A percentile compares a stretch with the other conserved stretches of the same genome.
Evolutionary conservation across 1,140 invertebrate genomes (phyloP).

Genomic region (Caerostris extrusa): DNA sequence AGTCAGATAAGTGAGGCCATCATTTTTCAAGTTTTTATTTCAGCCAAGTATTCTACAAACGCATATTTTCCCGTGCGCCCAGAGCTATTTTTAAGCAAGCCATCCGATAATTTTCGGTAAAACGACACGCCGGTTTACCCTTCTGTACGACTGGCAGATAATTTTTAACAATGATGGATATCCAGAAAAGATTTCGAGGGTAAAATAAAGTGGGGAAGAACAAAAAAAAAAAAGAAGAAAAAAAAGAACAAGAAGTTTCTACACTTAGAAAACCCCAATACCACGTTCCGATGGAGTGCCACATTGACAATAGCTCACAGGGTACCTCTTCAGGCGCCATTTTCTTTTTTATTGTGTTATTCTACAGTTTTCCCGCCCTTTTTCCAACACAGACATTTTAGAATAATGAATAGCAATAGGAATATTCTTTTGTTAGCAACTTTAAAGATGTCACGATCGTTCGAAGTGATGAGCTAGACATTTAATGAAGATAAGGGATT

Average conservation of each 20-base stretch:
- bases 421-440: slow-evolving; percentile 29
- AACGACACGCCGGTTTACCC: slow-evolving; percentile 1
- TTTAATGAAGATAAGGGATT: slow-evolving; percentile 26
- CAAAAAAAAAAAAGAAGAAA: not conserved
- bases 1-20: slow-evolving; percentile 8
- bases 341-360: not conserved
- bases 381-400: slow-evolving; percentile 16
- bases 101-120: slow-evolving; percentile 34
- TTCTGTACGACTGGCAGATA: not conserved
- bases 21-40: slow-evolving; percentile 23
- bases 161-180: slow-evolving; percentile 37
- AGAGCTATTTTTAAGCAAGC: slow-evolving; percentile 22
- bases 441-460: slow-evolving; percentile 37
- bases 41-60: not conserved
- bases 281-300: slow-evolving; percentile 5
- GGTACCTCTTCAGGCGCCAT: not conserved
- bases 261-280: slow-evolving; percentile 15
- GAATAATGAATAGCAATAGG: slow-evolving; percentile 5
- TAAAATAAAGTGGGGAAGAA: slow-evolving; percentile 28
- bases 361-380: not conserved
- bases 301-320: not conserved
- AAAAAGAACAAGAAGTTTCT: not conserved
- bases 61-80: not conserved
- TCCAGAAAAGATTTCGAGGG: not conserved
- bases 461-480: slow-evolving; percentile 34